Conservation (phyloP, 2,797 vertebrate species). For the Malurus leucopterus region DNA sequence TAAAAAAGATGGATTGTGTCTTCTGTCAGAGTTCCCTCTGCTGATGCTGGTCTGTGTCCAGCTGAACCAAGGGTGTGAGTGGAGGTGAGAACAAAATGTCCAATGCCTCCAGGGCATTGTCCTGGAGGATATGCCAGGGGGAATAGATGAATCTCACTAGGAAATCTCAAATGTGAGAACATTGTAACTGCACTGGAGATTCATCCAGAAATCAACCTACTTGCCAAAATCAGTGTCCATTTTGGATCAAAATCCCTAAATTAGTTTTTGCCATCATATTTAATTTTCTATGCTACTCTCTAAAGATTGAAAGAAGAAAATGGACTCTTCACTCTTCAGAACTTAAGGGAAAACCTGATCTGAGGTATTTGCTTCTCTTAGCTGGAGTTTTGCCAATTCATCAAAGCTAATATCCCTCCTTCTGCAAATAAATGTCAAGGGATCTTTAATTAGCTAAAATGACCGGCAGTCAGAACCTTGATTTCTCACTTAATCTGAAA, state of each 20-base stretch:
- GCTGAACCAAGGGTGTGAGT: neutral
- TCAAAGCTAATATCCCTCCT: constrained; percentile 9
- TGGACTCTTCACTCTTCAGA: neutral
- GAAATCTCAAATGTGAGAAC: neutral
- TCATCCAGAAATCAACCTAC: neutral
- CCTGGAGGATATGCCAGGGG: neutral
- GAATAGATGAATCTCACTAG: neutral
- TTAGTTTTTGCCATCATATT: neutral
- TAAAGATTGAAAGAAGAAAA: neutral
- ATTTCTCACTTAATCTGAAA: constrained; percentile 60
- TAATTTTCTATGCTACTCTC: neutral
- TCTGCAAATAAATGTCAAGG: constrained; percentile 33
- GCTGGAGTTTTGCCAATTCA: neutral
- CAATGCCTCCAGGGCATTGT: neutral
- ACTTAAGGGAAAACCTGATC: neutral
- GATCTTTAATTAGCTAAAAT: constrained; percentile 47
- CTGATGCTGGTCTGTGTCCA: neutral
- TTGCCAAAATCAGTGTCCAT: neutral
- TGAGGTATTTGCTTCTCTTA: neutral
- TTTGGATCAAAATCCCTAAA: neutral
- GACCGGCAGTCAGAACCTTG: constrained; percentile 23
- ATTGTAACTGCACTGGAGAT: neutral
- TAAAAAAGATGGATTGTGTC: neutral
- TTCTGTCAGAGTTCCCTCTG: neutral
- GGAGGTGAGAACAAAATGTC: neutral